Evolutionary conservation across 2,113 vertebrate species (phyloP), one percentile per base, ranked within the genome.

Genomic region (Silurus meridionalis): DNA sequence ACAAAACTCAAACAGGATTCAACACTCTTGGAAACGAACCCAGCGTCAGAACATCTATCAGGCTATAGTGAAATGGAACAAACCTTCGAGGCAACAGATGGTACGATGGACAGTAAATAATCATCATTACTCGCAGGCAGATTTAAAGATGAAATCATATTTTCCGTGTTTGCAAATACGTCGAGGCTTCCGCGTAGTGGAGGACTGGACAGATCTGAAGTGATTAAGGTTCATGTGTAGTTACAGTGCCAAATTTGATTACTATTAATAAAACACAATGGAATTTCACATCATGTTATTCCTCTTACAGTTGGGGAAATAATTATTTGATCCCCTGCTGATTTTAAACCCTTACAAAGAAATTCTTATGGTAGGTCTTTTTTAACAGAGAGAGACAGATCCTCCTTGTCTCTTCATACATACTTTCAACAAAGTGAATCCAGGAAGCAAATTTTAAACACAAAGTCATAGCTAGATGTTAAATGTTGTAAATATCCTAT

Each of bases 1-100:
- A 74, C 71, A n/a, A 52, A 74, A 11, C 48, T 74, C 46, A 50
- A 52, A 74, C 19, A 74, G 71, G 71, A 74, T 74, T 52, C 67
- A 71, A 48, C 28, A 48, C 67, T 71, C 67, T 46, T 48, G 46
- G 67, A 48, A 71, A 46, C 67, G 19, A 71, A 71, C 48, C 71
- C 48, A 23, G 52, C 19, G 4, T 52, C 52, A 55, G 52, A 55
- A 55, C 23, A 53, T 52, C 17, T 72, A 17, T 48, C 71, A 23
- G 19, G 17, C 19, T 52, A 4, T 11, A 7, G 9, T 6, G 17
- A 74, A 74, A 74, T 57, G 52, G 52, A 78, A 57, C n/a, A 55
- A 78, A 78, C 23, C 52, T 55, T 78, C 52, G 55, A 78, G 21
- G 5, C 50, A 13, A 75, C 4, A n/a, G 23, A 21, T 3, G 52